Percentiles rank a stretch among this genome's conserved stretches.
Evolutionary conservation across 2,113 vertebrate genomes (phyloP).

Genomic region (Pteropus alecto): DNA sequence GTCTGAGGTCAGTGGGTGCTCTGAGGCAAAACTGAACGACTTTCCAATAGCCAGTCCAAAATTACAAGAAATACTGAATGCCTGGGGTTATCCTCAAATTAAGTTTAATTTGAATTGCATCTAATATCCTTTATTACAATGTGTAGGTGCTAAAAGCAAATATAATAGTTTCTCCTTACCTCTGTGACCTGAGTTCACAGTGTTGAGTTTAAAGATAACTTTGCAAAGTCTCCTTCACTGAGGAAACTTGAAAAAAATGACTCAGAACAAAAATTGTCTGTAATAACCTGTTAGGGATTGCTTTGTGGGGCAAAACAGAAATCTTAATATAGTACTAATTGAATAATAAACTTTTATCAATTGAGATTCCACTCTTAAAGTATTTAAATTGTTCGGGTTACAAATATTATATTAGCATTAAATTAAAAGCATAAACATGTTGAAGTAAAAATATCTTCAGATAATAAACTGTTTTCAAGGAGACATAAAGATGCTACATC

Average conservation of each 20-base stretch:
- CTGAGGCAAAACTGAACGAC: constrained; percentile 76
- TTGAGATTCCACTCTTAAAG: background rate
- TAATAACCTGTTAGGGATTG: background rate
- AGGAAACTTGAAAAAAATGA: background rate
- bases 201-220: constrained; percentile 5
- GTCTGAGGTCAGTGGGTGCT: constrained; percentile 73
- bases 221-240: background rate
- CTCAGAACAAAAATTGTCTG: background rate
- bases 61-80: constrained; percentile 62
- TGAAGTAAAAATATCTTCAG: background rate
- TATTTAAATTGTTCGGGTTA: background rate
- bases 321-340: background rate
- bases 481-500: background rate
- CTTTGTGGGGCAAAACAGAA: background rate
- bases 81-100: constrained; percentile 78
- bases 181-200: constrained; percentile 38
- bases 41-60: constrained; percentile 69
- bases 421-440: background rate
- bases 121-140: constrained; percentile 75
- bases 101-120: constrained; percentile 80
- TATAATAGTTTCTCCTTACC: constrained; percentile 40
- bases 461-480: background rate
- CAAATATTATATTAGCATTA: background rate
- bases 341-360: background rate
- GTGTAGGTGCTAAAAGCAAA: constrained; percentile 72